These are phyloP conservation scores for Microctenopoma lineatum DNA, from an alignment of 2,797 vertebrate genomes.

Conservation along the genomic window DNA sequence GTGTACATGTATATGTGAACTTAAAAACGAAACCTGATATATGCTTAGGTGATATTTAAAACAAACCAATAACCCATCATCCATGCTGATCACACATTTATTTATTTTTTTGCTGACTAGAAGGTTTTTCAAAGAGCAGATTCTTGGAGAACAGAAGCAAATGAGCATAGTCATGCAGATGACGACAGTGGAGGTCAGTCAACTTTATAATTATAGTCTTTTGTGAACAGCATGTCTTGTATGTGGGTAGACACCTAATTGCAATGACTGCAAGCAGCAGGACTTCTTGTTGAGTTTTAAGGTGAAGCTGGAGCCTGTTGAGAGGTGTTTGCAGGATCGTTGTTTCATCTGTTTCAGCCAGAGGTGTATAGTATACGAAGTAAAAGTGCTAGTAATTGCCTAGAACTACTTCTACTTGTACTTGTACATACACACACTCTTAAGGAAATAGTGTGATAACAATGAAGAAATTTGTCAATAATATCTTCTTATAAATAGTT, in stretches of 20 bases:
- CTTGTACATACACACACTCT: too few relatives aligned
- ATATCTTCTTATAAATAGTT: too few relatives aligned
- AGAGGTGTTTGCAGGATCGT: neutral
- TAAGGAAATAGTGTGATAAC: too few relatives aligned
- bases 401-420: too few relatives aligned
- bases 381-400: too few relatives aligned
- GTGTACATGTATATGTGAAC: too few relatives aligned
- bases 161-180: slow-evolving; percentile 1
- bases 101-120: neutral
- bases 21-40: too few relatives aligned
- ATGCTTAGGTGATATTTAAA: neutral
- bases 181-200: slow-evolving; percentile 15
- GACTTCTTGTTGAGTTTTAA: neutral
- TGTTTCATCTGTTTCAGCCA: neutral
- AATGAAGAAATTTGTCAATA: too few relatives aligned
- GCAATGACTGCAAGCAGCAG: neutral
- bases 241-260: slow-evolving; percentile 5
- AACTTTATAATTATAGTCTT: slow-evolving; percentile 17
- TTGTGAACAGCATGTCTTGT: slow-evolving; percentile 5
- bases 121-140: neutral
- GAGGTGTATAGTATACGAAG: too few relatives aligned
- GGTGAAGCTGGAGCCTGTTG: neutral
- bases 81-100: neutral
- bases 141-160: neutral
- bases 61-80: neutral